Base-by-base conservation (phyloP, 2,113 vertebrate genomes). In the Sander lucioperca region DNA sequence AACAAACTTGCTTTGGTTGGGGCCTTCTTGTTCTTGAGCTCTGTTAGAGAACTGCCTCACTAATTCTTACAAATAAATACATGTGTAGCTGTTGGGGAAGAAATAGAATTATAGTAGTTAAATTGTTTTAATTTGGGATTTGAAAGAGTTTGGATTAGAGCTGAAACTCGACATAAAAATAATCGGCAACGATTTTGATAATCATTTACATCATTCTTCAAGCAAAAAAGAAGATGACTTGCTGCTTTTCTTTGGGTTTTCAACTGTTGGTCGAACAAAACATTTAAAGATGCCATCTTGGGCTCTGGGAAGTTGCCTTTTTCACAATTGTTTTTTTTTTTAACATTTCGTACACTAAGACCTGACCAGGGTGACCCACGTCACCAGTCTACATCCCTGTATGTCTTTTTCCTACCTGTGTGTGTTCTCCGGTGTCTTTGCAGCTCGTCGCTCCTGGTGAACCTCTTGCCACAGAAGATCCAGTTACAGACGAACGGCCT, bases 381-480 rank as follows among this genome's bases (percentile, higher is more conserved):
- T 39, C 27, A 30, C 54, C 13, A 39, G 25, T 53, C 67, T n/a
- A 10, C 33, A 13, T 18, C 54, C 15, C 15, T 50, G 43, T 68
- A 2, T 47, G 39, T 11, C 14, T 45, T 63, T 36, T 64, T 83
- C 80, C 64, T 83, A 97, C 98, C 98, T 94, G 98, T 99, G 90
- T 99, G 98, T 51, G 98, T 99, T 95, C 98, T 96, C 92, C 98
- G 96, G 54, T 99, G 98, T 91, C 98, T 96, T 88, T 99, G 98
- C 80, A 99, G 96, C 91, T 99, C 98, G 86, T 99, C 98, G 5
- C 97, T 98, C 77, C 98, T 93, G 59, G 98, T 99, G 94, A 99
- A 99, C 85, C 98, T 94, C 88, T 99, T 99, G 77, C 98, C 98
- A 84, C 98, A 99, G 94, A 99, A 99, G 94, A 99, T 97, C 98